Conservation (phyloP, 2,888 invertebrate species). For the Strigamia transsilvanica region DNA sequence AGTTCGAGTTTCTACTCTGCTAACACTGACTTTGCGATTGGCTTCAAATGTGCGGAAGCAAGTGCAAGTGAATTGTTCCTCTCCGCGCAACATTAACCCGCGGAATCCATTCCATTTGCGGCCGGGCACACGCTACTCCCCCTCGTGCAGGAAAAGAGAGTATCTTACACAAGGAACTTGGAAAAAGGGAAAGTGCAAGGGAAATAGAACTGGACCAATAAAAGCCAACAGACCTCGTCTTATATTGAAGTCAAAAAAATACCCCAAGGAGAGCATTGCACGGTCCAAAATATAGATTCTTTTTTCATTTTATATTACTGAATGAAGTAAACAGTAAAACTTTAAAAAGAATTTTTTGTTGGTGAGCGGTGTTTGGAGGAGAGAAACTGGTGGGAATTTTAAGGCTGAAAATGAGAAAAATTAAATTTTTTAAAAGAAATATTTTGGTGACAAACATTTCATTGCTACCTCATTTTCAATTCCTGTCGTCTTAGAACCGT, state of each 20-base stretch:
- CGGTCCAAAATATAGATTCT: conserved; percentile 17
- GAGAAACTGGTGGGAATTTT: neutral
- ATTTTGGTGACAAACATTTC: neutral
- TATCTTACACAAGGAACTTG: conserved; percentile 13
- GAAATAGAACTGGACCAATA: conserved; percentile 49
- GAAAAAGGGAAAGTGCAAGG: conserved; percentile 43
- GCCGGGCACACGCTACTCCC: conserved; percentile 37
- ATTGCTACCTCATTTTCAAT: conserved; percentile 33
- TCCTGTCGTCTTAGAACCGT: conserved; percentile 13
- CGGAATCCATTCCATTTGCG: conserved; percentile 48
- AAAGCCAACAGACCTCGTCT: conserved; percentile 37
- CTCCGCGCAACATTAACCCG: conserved; percentile 48
- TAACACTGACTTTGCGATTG: conserved; percentile 39
- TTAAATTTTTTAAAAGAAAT: neutral
- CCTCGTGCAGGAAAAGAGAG: neutral
- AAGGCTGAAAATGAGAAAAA: neutral
- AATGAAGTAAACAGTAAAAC: neutral
- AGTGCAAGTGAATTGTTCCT: conserved; percentile 49
- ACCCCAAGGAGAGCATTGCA: conserved; percentile 27
- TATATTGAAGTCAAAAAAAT: conserved; percentile 41
- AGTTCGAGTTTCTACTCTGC: conserved; percentile 29
- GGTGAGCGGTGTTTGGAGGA: neutral
- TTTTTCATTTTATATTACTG: neutral
- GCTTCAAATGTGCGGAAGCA: conserved; percentile 49
- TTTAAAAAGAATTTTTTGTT: neutral